phyloP scores from a whole-genome alignment of 2,113 vertebrate species.

The Sylvia atricapilla region DNA sequence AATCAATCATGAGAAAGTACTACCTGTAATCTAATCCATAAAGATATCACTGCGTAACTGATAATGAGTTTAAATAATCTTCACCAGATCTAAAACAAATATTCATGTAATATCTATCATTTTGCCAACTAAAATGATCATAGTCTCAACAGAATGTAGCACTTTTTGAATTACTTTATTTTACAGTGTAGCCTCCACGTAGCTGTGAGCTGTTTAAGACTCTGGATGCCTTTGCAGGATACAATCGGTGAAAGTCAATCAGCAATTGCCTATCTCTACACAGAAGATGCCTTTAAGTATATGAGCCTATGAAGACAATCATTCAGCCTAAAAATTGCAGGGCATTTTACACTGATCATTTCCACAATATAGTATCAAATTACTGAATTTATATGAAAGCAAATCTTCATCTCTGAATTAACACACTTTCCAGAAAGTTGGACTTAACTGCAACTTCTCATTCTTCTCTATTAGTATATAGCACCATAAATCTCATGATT shows the following conservation, averaged over 20 bases:
- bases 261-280: not conserved
- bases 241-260: not conserved
- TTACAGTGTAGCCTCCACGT: not conserved
- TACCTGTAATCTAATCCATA: not conserved
- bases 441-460: not conserved
- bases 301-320: not conserved
- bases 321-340: not conserved
- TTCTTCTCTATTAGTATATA: not conserved
- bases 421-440: not conserved
- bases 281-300: not conserved
- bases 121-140: not conserved
- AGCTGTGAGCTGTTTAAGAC: not conserved
- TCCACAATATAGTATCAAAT: not conserved
- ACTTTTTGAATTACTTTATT: not conserved
- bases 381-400: not conserved
- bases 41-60: not conserved
- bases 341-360: not conserved
- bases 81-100: not conserved
- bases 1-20: not conserved
- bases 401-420: not conserved
- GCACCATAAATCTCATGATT: not conserved
- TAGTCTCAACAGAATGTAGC: not conserved
- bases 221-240: not conserved
- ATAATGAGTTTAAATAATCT: not conserved
- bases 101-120: not conserved